These are phyloP conservation scores for Lingula anatina DNA, from an alignment of 2,888 invertebrate genomes.

Conservation along the genomic window DNA sequence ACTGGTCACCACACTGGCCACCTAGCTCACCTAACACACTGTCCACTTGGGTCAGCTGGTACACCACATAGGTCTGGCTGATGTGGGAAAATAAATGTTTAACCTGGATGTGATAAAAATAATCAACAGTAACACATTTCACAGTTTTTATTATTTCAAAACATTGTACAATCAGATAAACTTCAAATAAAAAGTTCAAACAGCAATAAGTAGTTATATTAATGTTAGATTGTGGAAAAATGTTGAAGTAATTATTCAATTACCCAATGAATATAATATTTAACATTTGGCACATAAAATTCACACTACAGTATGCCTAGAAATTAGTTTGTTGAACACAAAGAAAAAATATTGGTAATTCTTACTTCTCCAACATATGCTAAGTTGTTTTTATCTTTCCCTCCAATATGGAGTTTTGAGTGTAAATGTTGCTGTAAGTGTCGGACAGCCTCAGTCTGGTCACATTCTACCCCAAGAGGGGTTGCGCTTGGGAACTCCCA, in stretches of 20 bases:
- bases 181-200: too few species aligned
- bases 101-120: too few species aligned
- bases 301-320: too few species aligned
- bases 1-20: conserved; percentile 9
- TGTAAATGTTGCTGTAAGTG: too few species aligned
- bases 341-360: background rate
- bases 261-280: too few species aligned
- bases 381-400: background rate
- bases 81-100: conserved; percentile 51
- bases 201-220: too few species aligned
- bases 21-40: conserved; percentile 11
- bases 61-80: conserved; percentile 43
- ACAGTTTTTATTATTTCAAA: too few species aligned
- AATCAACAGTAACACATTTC: background rate
- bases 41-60: conserved; percentile 12
- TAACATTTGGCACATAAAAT: too few species aligned
- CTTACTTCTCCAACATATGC: conserved; percentile 7
- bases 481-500: conserved; percentile 47
- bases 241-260: too few species aligned
- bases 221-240: too few species aligned
- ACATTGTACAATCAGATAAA: background rate
- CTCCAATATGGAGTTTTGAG: background rate
- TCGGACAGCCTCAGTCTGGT: conserved; percentile 1
- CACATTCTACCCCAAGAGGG: conserved; percentile 6
- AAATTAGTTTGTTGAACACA: too few species aligned